Conservation (phyloP, 1,140 invertebrate species). For the Matsumurasca onukii region DNA sequence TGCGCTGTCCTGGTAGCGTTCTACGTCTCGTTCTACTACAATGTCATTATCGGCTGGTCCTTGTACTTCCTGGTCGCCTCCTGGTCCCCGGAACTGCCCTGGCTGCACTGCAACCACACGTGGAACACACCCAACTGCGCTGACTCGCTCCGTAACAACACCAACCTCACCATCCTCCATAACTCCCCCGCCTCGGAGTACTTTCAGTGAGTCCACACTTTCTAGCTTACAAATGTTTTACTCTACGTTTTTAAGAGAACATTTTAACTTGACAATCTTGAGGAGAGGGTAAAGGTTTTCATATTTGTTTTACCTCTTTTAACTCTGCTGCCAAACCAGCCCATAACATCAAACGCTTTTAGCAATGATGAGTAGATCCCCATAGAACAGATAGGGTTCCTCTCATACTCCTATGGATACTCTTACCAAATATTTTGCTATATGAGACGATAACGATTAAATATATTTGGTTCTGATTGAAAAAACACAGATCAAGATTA, state of each 20-base stretch:
- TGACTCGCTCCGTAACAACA: slow-evolving; percentile 12
- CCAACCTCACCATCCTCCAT: slow-evolving; percentile 45
- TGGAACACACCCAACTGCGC: slow-evolving; percentile 83
- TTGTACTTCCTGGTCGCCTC: slow-evolving; percentile 79
- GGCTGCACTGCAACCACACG: slow-evolving; percentile 80
- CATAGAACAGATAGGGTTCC: too few relatives aligned
- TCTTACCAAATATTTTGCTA: too few relatives aligned
- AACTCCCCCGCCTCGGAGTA: slow-evolving; percentile 67
- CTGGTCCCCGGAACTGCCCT: slow-evolving; percentile 70
- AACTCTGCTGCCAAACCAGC: too few relatives aligned
- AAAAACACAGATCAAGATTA: too few relatives aligned
- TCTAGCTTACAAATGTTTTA: too few relatives aligned
- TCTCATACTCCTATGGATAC: too few relatives aligned
- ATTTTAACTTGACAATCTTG: too few relatives aligned
- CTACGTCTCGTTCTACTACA: slow-evolving; percentile 91
- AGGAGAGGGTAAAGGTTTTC: neutral
- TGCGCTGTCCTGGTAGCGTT: slow-evolving; percentile 84
- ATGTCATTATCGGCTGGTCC: slow-evolving; percentile 90
- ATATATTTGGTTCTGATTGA: too few relatives aligned
- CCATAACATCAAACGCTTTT: too few relatives aligned
- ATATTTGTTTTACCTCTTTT: neutral
- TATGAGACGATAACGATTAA: too few relatives aligned
- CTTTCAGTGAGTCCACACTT: slow-evolving; percentile 56
- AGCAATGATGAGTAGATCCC: too few relatives aligned
- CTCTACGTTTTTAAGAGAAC: too few relatives aligned